phyloP scores from a whole-genome alignment of 2,797 vertebrate species.

The Cynopterus sphinx region DNA sequence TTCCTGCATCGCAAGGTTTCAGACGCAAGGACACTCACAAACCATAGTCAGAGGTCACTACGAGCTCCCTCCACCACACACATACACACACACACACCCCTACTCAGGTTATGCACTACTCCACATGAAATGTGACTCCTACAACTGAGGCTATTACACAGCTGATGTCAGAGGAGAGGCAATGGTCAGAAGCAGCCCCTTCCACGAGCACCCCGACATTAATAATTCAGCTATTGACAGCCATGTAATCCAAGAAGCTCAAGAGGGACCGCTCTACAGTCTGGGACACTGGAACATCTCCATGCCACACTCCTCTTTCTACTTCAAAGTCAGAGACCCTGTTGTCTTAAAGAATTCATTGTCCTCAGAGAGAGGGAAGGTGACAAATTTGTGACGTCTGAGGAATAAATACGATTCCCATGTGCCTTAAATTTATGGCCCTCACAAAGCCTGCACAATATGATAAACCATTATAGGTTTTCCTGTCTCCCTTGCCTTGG shows the following conservation, averaged over 20 bases:
- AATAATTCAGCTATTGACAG: conserved; percentile 82
- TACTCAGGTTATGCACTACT: neutral
- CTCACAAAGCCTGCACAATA: conserved; percentile 58
- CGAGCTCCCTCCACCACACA: neutral
- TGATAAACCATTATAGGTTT: conserved; percentile 72
- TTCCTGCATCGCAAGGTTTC: neutral
- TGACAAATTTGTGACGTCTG: conserved; percentile 58
- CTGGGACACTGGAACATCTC: conserved; percentile 20
- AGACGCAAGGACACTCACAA: neutral
- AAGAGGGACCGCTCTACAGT: neutral
- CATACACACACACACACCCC: neutral
- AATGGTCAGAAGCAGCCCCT: conserved; percentile 2
- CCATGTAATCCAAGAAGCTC: conserved; percentile 68
- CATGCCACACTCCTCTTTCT: neutral
- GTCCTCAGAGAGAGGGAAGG: neutral
- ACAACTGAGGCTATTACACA: conserved; percentile 54
- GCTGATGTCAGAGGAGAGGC: conserved; percentile 64
- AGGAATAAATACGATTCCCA: conserved; percentile 72
- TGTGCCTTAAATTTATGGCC: conserved; percentile 65
- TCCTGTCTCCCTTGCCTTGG: conserved; percentile 52
- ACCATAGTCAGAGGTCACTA: neutral
- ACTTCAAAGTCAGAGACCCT: neutral
- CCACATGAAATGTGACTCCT: conserved; percentile 29
- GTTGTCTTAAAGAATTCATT: neutral
- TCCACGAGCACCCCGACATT: conserved; percentile 67